Conservation (phyloP, 2,113 vertebrate genomes). For the Nibea albiflora region DNA sequence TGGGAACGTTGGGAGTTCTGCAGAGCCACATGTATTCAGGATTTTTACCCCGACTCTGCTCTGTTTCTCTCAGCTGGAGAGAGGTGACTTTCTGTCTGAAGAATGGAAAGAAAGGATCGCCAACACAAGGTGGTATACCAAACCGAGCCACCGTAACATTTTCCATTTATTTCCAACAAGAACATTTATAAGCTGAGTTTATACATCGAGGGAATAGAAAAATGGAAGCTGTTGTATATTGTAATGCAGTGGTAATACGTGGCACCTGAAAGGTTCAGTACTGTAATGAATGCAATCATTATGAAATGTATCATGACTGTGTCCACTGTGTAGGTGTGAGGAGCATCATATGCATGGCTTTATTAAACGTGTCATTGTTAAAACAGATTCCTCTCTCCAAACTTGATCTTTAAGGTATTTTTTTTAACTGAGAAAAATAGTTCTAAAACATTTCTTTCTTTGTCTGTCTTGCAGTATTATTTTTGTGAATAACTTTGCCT, state of each 20-base stretch:
- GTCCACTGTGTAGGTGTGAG: not conserved
- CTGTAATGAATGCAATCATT: not conserved
- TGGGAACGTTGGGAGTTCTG: not conserved
- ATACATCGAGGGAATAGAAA: not conserved
- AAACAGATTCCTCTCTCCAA: not conserved
- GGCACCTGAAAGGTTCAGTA: not conserved
- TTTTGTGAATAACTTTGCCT: constrained; percentile 99
- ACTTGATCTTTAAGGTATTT: not conserved
- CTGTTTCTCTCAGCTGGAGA: constrained; percentile 89
- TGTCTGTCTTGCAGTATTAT: constrained; percentile 90
- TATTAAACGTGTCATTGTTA: not conserved
- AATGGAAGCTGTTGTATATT: not conserved
- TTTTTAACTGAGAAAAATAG: not conserved
- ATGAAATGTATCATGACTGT: not conserved
- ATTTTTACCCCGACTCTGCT: not conserved
- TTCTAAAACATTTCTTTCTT: constrained; percentile 79
- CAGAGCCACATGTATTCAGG: not conserved
- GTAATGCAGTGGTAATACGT: not conserved
- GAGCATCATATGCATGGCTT: not conserved
- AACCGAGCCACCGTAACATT: not conserved
- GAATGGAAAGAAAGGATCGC: constrained; percentile 98
- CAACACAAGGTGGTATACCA: constrained; percentile 92
- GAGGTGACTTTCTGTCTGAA: constrained; percentile 98
- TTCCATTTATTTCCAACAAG: constrained; percentile 14
- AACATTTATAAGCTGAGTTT: not conserved